Evolutionary conservation across 2,797 vertebrate species (phyloP).

Genomic region (Anniella stebbinsi): DNA sequence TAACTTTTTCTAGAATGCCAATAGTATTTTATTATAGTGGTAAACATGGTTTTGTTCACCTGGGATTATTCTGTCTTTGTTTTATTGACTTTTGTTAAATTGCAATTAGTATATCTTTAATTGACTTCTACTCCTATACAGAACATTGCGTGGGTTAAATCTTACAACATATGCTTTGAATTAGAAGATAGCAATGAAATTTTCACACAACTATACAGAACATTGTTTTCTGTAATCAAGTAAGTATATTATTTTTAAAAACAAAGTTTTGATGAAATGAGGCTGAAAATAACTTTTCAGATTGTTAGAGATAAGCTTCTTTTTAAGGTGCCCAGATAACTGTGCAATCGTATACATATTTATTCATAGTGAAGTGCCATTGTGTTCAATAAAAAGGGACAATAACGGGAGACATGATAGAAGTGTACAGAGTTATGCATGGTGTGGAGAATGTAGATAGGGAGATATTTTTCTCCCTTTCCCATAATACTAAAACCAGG

Average conservation of each 20-base stretch:
- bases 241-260: constrained; percentile 81
- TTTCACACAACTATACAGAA: constrained; percentile 97
- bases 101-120: constrained; percentile 20
- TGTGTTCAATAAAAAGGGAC: too few relatives aligned
- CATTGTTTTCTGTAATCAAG: constrained; percentile 98
- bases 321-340: not conserved
- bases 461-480: too few relatives aligned
- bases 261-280: not conserved
- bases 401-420: too few relatives aligned
- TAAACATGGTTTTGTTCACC: not conserved
- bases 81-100: constrained; percentile 40
- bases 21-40: not conserved
- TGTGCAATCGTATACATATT: not conserved
- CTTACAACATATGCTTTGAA: constrained; percentile 99
- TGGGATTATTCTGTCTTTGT: constrained; percentile 5
- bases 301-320: constrained; percentile 5
- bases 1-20: not conserved
- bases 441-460: too few relatives aligned
- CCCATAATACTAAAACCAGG: too few relatives aligned
- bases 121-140: constrained; percentile 61
- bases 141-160: constrained; percentile 99
- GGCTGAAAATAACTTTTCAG: not conserved
- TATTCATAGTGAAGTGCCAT: not conserved
- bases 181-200: constrained; percentile 99
- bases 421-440: too few relatives aligned